A percentile compares a stretch with the other conserved stretches of the same genome.
Conservation (phyloP, 2,113 vertebrate genomes). For the Scartelaos histophorus region DNA sequence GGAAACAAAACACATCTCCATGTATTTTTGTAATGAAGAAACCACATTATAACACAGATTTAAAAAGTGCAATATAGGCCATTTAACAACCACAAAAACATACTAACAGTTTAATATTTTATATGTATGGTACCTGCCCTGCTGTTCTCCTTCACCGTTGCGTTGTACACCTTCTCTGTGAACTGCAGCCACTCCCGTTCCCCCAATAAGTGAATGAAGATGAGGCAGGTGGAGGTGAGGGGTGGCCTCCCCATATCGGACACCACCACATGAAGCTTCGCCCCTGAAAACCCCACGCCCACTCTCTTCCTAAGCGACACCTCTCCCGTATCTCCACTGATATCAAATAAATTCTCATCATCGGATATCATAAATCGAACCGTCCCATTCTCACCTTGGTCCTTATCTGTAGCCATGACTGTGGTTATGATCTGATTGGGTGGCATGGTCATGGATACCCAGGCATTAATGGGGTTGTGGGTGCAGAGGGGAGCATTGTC, state of each 20-base stretch:
- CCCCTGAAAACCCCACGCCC: conserved; percentile 68
- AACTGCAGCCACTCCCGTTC: conserved; percentile 79
- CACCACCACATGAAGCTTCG: conserved; percentile 77
- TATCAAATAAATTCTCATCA: conserved; percentile 77
- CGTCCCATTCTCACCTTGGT: conserved; percentile 83
- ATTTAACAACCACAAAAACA: too few species aligned
- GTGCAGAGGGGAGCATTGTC: conserved; percentile 85
- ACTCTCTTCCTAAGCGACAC: conserved; percentile 75
- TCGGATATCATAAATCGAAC: conserved; percentile 73
- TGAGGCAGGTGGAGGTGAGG: conserved; percentile 79
- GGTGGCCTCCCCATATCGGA: conserved; percentile 80
- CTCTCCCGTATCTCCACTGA: conserved; percentile 79
- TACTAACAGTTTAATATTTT: too few species aligned
- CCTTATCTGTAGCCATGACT: conserved; percentile 78
- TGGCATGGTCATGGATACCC: conserved; percentile 67
- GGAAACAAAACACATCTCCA: too few species aligned
- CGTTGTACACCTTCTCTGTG: conserved; percentile 78
- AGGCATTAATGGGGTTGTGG: conserved; percentile 76
- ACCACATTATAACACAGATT: too few species aligned
- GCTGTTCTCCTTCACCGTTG: conserved; percentile 82
- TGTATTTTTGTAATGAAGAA: too few species aligned
- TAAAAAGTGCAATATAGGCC: too few species aligned
- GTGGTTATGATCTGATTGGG: conserved; percentile 73
- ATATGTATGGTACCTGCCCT: conserved; percentile 72
- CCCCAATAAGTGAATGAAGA: conserved; percentile 80